Evolutionary conservation across 1,140 invertebrate species (phyloP).

Genomic region (Octopus bimaculoides): DNA sequence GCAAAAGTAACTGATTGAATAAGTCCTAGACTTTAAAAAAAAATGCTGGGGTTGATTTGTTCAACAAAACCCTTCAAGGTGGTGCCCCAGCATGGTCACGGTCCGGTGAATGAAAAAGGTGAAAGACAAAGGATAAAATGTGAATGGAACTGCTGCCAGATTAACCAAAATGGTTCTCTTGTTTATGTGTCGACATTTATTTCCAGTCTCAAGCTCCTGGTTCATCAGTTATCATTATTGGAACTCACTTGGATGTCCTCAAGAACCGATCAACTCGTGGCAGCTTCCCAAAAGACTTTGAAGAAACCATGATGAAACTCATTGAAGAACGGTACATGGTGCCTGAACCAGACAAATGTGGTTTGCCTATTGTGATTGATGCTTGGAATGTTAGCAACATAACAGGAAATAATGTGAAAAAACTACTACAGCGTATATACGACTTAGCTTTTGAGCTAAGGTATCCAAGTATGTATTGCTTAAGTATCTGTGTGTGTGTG

Average conservation of each 20-base stretch:
- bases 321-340: constrained; percentile 73
- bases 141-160: not conserved
- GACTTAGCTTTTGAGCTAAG: constrained; percentile 81
- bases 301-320: constrained; percentile 62
- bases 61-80: too few species aligned
- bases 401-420: constrained; percentile 85
- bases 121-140: not conserved
- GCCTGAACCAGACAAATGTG: constrained; percentile 90
- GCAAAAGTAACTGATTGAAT: too few species aligned
- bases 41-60: too few species aligned
- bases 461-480: constrained; percentile 37
- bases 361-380: constrained; percentile 88
- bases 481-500: too few species aligned
- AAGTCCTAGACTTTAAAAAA: too few species aligned
- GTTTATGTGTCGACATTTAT: not conserved
- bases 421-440: constrained; percentile 90
- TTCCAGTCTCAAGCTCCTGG: constrained; percentile 60
- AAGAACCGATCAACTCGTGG: constrained; percentile 68
- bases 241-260: constrained; percentile 71
- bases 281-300: constrained; percentile 77
- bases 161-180: not conserved
- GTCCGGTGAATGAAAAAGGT: too few species aligned
- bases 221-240: constrained; percentile 53
- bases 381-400: constrained; percentile 83
- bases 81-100: too few species aligned